Evolutionary conservation across 2,113 vertebrate species (phyloP).

Genomic region (Pipra filicauda): DNA sequence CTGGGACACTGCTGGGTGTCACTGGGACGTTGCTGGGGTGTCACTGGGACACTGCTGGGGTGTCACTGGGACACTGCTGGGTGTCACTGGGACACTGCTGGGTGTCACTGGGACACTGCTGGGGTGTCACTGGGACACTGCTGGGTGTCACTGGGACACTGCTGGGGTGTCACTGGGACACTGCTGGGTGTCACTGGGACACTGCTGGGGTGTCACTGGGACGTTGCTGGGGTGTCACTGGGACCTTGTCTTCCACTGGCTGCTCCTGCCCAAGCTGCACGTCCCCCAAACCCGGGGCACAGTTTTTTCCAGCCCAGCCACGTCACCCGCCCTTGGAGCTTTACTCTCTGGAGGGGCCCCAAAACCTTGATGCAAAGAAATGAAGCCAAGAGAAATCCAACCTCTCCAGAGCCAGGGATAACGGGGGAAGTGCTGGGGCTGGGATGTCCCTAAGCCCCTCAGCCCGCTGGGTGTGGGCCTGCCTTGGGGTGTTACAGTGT

Average conservation of each 20-base stretch:
- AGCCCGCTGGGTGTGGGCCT: accelerated
- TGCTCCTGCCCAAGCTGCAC: neutral
- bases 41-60: neutral
- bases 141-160: neutral
- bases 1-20: neutral
- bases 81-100: neutral
- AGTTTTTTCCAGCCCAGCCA: neutral
- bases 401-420: accelerated
- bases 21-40: neutral
- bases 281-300: accelerated
- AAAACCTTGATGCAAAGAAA: neutral
- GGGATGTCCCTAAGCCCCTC: accelerated
- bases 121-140: accelerated
- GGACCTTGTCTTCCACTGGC: neutral
- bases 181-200: no score
- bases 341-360: neutral
- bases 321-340: accelerated
- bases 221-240: accelerated
- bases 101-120: neutral
- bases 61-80: accelerated
- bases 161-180: neutral
- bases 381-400: neutral
- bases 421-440: accelerated
- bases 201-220: accelerated
- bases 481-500: accelerated